A percentile compares a stretch with the other conserved stretches of the same genome.
Evolutionary conservation across 2,797 vertebrate genomes (phyloP).

Genomic region (Graptemys geographica): DNA sequence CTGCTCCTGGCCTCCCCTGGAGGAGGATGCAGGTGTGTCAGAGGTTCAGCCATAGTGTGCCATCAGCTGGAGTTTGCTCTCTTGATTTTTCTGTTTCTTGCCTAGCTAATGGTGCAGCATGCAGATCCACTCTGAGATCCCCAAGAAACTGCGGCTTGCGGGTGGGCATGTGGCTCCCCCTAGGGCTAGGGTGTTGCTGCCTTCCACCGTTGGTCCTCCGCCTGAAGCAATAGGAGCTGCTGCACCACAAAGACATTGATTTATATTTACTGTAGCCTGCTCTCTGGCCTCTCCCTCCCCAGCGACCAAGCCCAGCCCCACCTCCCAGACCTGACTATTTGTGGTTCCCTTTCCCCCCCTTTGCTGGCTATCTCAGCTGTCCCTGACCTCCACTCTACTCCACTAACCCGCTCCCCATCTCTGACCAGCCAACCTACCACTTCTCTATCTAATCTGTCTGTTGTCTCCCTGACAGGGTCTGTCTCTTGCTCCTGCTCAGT

Average conservation of each 20-base stretch:
- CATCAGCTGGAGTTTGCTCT: not conserved
- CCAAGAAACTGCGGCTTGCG: not conserved
- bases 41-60: not conserved
- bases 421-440: not conserved
- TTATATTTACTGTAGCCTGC: not conserved
- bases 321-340: not conserved
- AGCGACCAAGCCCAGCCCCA: not conserved
- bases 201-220: not conserved
- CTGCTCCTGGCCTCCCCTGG: conserved; percentile 71
- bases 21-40: not conserved
- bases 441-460: not conserved
- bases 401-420: not conserved
- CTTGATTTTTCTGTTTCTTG: not conserved
- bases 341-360: not conserved
- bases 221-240: too few relatives aligned
- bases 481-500: not conserved
- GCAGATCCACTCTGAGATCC: not conserved
- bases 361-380: not conserved
- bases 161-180: too few relatives aligned
- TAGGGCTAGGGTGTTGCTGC: not conserved
- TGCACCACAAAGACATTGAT: not conserved
- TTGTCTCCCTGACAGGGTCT: not conserved
- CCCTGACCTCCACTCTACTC: not conserved
- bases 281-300: not conserved
- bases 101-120: not conserved